A percentile compares a stretch with the other conserved stretches of the same genome.
Evolutionary conservation across 2,113 vertebrate species (phyloP).

Genomic region (Lonchura striata): DNA sequence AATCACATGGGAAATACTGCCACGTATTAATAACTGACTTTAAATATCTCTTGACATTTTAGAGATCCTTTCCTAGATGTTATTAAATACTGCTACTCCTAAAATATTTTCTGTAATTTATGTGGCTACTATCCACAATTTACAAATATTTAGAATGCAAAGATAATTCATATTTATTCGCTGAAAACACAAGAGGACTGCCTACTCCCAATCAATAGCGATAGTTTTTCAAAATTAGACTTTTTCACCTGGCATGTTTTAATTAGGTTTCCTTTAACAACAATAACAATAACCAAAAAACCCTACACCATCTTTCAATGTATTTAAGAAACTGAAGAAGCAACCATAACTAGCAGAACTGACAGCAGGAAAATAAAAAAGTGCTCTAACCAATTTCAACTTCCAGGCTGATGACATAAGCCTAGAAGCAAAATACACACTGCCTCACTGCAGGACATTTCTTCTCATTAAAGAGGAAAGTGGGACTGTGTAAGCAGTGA

Average conservation of each 20-base stretch:
- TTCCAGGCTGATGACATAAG: conserved; percentile 54
- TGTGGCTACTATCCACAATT: background rate
- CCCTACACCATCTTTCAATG: background rate
- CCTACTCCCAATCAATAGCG: background rate
- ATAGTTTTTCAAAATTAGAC: background rate
- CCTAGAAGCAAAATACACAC: conserved; percentile 48
- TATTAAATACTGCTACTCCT: background rate
- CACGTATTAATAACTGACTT: background rate
- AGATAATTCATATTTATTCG: background rate
- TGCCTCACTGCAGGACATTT: conserved; percentile 51
- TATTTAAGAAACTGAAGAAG: background rate
- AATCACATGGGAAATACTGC: background rate
- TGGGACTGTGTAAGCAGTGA: conserved; percentile 47
- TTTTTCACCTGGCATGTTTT: background rate
- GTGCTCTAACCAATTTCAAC: conserved; percentile 43
- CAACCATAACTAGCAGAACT: conserved; percentile 18
- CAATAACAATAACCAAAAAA: background rate
- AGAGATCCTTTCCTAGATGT: background rate
- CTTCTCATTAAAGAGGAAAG: conserved; percentile 66
- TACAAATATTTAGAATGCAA: background rate
- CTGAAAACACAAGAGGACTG: background rate
- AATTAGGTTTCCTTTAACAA: background rate
- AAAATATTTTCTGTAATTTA: background rate
- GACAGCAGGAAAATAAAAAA: conserved; percentile 48
- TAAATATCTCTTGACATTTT: background rate